Evolutionary conservation across 2,888 invertebrate species (phyloP), one percentile per base, ranked within the genome.

Genomic region (Stenurella melanura): DNA sequence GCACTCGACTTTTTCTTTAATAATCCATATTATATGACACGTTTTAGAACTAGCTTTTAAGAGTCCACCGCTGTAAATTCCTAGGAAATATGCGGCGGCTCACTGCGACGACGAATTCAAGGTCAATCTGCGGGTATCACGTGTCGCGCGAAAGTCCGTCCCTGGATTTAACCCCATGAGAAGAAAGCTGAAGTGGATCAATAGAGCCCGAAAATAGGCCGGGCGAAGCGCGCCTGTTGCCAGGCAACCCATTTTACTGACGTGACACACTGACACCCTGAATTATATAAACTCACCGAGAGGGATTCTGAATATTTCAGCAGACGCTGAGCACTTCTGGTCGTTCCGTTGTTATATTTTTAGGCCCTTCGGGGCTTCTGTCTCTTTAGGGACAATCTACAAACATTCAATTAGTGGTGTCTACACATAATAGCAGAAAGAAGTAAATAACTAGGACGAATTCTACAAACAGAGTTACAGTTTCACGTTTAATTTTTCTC

Each of bases 191-290:
- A 82, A 76, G 69, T 80, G 85, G 89, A 89, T 89, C 89, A 88
- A 89, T 89, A 88, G 83, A 88, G 88, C 89, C 88, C 87, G 85
- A 88, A 89, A 89, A 89, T 89, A 89, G 89, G 89, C 89, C 89
- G 89, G 87, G 88, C 87, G 85, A 86, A 86, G 64, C 85, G 86
- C 85, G 87, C 86, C 86, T 86, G 89, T 89, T 87, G 88, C 88
- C 83, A 88, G 88, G 89, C 87, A 88, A 89, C 89, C 83, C 85
- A 83, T 85, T 87, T 87, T 86, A 88, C 88, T 85, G 85, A 84
- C 87, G 87, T 89, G 89, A 89, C 89, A 89, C 87, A 89, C 89
- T 89, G 89, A 89, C 89, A 89, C 87, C 88, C 87, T 88, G 86
- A 89, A 87, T 78, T 78, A 78, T 75, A 78, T 78, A 78, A 74